These are phyloP conservation scores for Ciconia boyciana DNA, from an alignment of 2,113 vertebrate genomes.

Conservation along the genomic window DNA sequence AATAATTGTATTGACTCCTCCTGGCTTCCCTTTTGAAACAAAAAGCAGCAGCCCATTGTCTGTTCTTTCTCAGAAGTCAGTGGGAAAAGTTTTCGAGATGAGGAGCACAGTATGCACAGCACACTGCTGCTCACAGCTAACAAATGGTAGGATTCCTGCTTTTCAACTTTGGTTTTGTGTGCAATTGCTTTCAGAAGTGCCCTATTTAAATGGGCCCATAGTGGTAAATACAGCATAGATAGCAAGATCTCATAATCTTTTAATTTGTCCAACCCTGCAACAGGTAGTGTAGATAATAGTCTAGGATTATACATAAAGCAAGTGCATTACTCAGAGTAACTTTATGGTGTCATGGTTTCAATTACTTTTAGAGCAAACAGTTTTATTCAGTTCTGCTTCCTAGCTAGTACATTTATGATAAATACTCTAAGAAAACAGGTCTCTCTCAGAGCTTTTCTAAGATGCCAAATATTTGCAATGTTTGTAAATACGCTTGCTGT, in stretches of 20 bases:
- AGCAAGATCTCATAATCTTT: conserved; percentile 41
- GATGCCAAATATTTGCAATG: not conserved
- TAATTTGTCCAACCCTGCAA: conserved; percentile 10
- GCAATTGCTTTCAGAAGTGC: not conserved
- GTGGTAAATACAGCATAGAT: not conserved
- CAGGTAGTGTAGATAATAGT: not conserved
- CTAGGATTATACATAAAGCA: not conserved
- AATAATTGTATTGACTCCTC: conserved; percentile 17
- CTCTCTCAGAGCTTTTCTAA: not conserved
- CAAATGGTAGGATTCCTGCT: not conserved
- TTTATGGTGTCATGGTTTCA: conserved; percentile 4
- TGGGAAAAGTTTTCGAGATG: not conserved
- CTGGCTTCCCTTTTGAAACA: conserved; percentile 10
- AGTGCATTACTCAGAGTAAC: not conserved
- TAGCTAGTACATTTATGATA: not conserved
- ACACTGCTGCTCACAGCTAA: not conserved
- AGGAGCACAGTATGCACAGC: not conserved
- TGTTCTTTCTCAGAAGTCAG: conserved; percentile 1
- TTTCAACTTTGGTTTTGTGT: not conserved
- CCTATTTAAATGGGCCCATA: not conserved
- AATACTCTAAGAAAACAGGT: not conserved
- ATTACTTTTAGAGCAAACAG: conserved; percentile 33
- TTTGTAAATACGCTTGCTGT: not conserved
- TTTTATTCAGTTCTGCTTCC: conserved; percentile 30
- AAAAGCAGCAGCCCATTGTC: not conserved